Evolutionary conservation across 2,888 invertebrate species (phyloP).

Genomic region (Agelastica alni): DNA sequence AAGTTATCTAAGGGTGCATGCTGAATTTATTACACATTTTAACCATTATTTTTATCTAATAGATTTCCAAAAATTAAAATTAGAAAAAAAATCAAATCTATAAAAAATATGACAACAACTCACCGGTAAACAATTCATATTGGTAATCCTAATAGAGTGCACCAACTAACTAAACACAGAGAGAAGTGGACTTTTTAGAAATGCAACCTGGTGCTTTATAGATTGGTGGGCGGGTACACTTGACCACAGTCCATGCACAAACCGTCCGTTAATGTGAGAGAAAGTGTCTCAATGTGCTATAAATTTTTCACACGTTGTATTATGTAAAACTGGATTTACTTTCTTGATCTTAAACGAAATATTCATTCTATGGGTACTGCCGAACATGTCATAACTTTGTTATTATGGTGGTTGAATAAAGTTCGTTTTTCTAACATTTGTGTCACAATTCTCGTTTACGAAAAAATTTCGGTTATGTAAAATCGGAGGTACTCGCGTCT

Average conservation of each 20-base stretch:
- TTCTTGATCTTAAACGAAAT: conserved; percentile 40
- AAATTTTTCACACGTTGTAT: conserved; percentile 40
- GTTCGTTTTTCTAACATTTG: neutral
- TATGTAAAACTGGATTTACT: conserved; percentile 42
- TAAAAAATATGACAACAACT: too few relatives aligned
- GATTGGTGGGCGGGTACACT: conserved; percentile 44
- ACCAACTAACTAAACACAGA: conserved; percentile 37
- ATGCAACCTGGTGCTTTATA: conserved; percentile 42
- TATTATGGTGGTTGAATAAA: neutral
- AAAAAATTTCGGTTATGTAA: conserved; percentile 14
- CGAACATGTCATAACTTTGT: conserved; percentile 1
- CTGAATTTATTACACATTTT: too few relatives aligned
- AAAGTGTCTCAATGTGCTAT: conserved; percentile 42
- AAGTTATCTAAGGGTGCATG: too few relatives aligned
- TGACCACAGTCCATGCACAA: conserved; percentile 19
- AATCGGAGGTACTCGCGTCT: conserved; percentile 3
- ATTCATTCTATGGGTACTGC: conserved; percentile 16
- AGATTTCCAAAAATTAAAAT: too few relatives aligned
- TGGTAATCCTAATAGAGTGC: conserved; percentile 33
- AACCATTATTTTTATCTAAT: too few relatives aligned
- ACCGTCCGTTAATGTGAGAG: conserved; percentile 32
- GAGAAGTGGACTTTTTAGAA: conserved; percentile 41
- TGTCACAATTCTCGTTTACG: conserved; percentile 5
- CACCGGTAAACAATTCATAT: conserved; percentile 40
- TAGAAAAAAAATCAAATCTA: too few relatives aligned